A percentile compares a stretch with the other conserved stretches of the same genome.
Evolutionary conservation across 2,888 invertebrate species (phyloP).

Genomic region (Drosophila gaucha): DNA sequence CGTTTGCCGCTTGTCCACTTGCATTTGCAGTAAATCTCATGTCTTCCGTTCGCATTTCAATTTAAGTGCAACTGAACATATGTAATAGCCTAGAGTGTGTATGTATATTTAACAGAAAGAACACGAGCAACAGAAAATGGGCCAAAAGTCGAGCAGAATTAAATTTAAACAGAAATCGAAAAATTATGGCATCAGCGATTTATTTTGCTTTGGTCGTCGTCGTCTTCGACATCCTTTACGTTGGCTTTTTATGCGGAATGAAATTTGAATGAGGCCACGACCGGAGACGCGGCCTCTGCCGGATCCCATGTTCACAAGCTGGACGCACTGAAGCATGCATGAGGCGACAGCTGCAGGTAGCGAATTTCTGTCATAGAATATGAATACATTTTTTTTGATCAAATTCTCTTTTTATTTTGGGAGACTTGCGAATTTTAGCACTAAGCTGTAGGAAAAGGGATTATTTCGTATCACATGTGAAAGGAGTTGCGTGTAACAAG

Average conservation of each 20-base stretch:
- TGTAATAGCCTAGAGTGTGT: neutral
- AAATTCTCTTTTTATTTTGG: constrained; percentile 27
- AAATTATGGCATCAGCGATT: constrained; percentile 39
- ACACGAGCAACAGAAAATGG: constrained; percentile 19
- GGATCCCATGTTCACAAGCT: constrained; percentile 12
- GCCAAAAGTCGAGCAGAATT: constrained; percentile 38
- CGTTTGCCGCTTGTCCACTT: constrained; percentile 10
- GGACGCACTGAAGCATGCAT: constrained; percentile 47
- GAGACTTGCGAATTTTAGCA: constrained; percentile 41
- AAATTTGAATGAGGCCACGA: constrained; percentile 57
- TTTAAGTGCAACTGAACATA: constrained; percentile 20
- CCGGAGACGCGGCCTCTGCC: constrained; percentile 6
- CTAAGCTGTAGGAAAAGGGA: constrained; percentile 42
- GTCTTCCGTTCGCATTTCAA: constrained; percentile 50
- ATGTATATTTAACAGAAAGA: constrained; percentile 13
- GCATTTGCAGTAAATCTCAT: constrained; percentile 39
- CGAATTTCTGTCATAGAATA: constrained; percentile 53
- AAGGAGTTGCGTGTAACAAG: constrained; percentile 29
- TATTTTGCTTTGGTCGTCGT: constrained; percentile 9
- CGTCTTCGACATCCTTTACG: constrained; percentile 51
- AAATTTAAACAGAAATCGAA: constrained; percentile 44
- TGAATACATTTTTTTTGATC: constrained; percentile 17
- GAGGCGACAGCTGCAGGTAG: constrained; percentile 62
- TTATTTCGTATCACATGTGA: constrained; percentile 40
- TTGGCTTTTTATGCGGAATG: constrained; percentile 59